These are phyloP conservation scores for Lysandra bellargus DNA, from an alignment of 2,888 invertebrate genomes.

Conservation along the genomic window DNA sequence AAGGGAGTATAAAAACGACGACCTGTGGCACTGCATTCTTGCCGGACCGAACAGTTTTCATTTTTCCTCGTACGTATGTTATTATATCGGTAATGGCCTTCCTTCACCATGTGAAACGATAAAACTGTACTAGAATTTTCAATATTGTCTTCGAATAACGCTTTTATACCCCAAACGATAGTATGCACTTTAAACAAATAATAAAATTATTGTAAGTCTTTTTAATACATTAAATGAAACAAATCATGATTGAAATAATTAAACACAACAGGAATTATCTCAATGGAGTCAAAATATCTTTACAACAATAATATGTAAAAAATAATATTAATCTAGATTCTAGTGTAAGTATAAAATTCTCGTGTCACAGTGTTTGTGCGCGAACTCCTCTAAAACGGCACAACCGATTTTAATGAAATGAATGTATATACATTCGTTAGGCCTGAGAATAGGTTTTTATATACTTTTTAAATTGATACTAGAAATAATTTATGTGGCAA, in stretches of 20 bases:
- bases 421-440: too few relatives aligned
- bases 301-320: too few relatives aligned
- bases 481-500: too few relatives aligned
- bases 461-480: too few relatives aligned
- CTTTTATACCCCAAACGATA: conserved; percentile 9
- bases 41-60: conserved; percentile 55
- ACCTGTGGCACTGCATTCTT: conserved; percentile 76
- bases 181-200: not conserved
- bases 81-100: conserved; percentile 46
- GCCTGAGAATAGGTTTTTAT: too few relatives aligned
- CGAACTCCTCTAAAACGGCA: too few relatives aligned
- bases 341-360: too few relatives aligned
- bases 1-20: conserved; percentile 72
- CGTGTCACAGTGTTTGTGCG: too few relatives aligned
- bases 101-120: conserved; percentile 31
- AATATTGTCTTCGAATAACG: conserved; percentile 13
- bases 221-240: not conserved
- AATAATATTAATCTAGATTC: too few relatives aligned
- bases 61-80: conserved; percentile 46
- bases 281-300: not conserved
- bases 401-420: too few relatives aligned
- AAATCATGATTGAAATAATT: not conserved
- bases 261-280: not conserved
- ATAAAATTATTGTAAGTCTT: not conserved
- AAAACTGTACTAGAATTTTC: conserved; percentile 31